Evolutionary conservation across 2,888 invertebrate species (phyloP), one percentile per base, ranked within the genome.

Genomic region (Orgyia antiqua): DNA sequence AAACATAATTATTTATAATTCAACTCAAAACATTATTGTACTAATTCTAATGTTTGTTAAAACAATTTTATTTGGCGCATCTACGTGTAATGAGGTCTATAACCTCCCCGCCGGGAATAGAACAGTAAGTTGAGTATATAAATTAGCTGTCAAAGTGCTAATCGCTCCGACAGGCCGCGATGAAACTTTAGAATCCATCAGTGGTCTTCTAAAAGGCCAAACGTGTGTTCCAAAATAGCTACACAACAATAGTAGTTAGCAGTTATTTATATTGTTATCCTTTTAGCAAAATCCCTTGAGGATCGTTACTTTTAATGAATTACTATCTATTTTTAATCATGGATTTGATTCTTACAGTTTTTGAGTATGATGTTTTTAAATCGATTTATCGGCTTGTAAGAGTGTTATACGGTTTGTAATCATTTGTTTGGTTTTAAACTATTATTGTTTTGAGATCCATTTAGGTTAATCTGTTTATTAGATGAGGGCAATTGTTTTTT

Each of bases 111-210:
- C 67, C 67, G 58, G 59, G 72, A 84, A 86, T 83, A 84, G 82
- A 79, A 71, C 71, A 60, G 79, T 83, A 79, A 82, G 79, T 83
- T 78, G 79, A 79, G 79, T 80, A 79, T 76, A 84, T 84, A 84
- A 84, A 86, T 86, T 83, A 84, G 82, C 83, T 86, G 86, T 84
- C 84, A 80, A 63, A 53, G 48, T 72, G 79, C 83, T 86, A 86
- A 86, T 86, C 86, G 86, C 51, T 82, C 74, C 62, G 79, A 79
- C 86, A 83, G 77, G 68, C 80, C 74, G 77, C 84, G 83, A 79
- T 79, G 83, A 83, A 83, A 82, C 77, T 82, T 72, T 70, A 79
- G 79, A 79, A 75, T 74, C 74, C 74, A 77, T 82, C 82, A 73
- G 78, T 71, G 74, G 80, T 71, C 68, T 70, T 70, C 70, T 76